These are phyloP conservation scores for Epizoanthus scotinus DNA, from an alignment of 92 coral and sea anemone species.

Conservation along the genomic window DNA sequence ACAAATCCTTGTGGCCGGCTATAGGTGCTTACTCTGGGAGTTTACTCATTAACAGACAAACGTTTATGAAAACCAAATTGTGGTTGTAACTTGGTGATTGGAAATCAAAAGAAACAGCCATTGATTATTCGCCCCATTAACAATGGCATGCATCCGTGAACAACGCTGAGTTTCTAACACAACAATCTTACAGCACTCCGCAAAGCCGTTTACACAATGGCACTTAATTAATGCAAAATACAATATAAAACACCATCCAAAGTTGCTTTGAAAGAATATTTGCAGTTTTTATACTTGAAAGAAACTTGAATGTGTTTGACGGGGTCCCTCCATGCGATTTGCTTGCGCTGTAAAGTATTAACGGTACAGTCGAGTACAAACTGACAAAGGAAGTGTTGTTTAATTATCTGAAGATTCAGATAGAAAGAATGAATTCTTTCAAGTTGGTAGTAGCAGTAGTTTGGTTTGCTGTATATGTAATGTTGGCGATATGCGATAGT, in stretches of 20 bases:
- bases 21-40: too few relatives aligned
- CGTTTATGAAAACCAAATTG: background rate
- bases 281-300: too few relatives aligned
- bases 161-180: background rate
- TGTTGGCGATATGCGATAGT: background rate
- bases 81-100: slow-evolving; percentile 4
- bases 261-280: too few relatives aligned
- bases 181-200: background rate
- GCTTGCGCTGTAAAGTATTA: background rate
- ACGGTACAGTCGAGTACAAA: background rate
- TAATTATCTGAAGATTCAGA: too few relatives aligned
- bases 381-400: background rate
- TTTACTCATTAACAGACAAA: slow-evolving; percentile 8
- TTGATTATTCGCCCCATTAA: background rate
- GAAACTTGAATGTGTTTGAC: too few relatives aligned
- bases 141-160: background rate
- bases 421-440: background rate
- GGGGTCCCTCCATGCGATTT: too few relatives aligned
- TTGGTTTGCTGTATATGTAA: background rate
- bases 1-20: background rate
- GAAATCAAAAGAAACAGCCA: background rate
- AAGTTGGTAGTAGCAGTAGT: background rate
- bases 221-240: too few relatives aligned
- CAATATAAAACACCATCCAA: too few relatives aligned
- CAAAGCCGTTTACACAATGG: too few relatives aligned